Evolutionary conservation across 2,113 vertebrate species (phyloP), one percentile per base, ranked within the genome.

Genomic region (Psilopogon haemacephalus): DNA sequence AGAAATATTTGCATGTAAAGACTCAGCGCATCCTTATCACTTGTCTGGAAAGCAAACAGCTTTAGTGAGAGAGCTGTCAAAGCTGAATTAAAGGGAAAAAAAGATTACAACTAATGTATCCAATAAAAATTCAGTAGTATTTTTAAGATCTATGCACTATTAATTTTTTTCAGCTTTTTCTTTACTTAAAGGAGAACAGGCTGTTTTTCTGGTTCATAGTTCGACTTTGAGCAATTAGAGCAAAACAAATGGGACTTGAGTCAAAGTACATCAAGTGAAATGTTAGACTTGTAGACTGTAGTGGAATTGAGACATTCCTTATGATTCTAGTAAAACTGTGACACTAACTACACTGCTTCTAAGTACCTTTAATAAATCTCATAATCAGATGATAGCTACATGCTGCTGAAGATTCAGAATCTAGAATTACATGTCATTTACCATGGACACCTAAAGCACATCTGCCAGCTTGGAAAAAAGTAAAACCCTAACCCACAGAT

Each of bases 1-100:
- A 40, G 62, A 62, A 67, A 16, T 42, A 12, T 8, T 59, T 59
- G 7, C 33, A 42, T 12, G 7, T 27, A 54, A 46, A 20, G 15
- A 37, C 24, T 60, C 38, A 37, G 23, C 9, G 42, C 5, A 0
- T 30, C 65, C 30, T 46, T 76, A 33, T 18, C 7, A 27, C 24
- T 62, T 0, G 0, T 19, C 38, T 59, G 32, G 30, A 76, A 85
- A 75, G 30, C 27, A 83, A 38, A 12, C n/a, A 1, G 5, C 30
- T 79, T 12, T 19, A n/a, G 7, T 71, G 16, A 81, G 44, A 35
- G 8, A 74, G 60, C 30, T 77, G 21, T 50, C 48, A 50, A 78
- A 87, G 13, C 6, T 62, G 24, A 7, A 56, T 89, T 63, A 48
- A 74, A 35, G 4, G 72, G 12, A n/a, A n/a, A n/a, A n/a, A n/a